Percentiles rank a stretch among this genome's conserved stretches.
Evolutionary conservation across 53 echinoderm and acorn worm species (phyloP).

Genomic region (Glandiceps talaboti): DNA sequence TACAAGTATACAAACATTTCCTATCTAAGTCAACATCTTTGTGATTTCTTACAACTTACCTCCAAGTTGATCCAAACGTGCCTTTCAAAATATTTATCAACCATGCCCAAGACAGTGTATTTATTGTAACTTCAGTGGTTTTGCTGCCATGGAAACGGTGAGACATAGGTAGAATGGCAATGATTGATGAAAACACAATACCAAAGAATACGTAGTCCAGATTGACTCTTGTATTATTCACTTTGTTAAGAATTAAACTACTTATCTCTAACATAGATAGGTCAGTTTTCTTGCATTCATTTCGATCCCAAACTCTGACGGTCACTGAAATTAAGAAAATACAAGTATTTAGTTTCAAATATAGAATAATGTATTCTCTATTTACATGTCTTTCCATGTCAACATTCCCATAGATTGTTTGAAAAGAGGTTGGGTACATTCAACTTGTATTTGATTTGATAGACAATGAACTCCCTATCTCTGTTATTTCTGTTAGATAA

Average conservation of each 20-base stretch:
- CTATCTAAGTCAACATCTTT: too few species aligned
- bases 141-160: not conserved
- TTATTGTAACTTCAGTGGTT: not conserved
- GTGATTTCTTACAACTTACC: not conserved
- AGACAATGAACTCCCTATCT: too few species aligned
- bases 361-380: too few species aligned
- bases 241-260: conserved; percentile 81
- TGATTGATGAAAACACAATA: conserved; percentile 42
- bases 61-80: conserved; percentile 19
- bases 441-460: too few species aligned
- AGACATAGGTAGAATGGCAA: conserved; percentile 62
- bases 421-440: too few species aligned
- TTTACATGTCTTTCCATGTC: too few species aligned
- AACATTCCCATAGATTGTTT: too few species aligned
- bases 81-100: not conserved
- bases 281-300: conserved; percentile 95
- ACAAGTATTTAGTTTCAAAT: not conserved
- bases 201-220: conserved; percentile 77
- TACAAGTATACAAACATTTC: too few species aligned
- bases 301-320: conserved; percentile 85
- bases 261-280: conserved; percentile 92
- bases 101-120: not conserved
- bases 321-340: conserved; percentile 37
- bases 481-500: too few species aligned
- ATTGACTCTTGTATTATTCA: conserved; percentile 54